Percentiles rank a stretch among this genome's conserved stretches.
Evolutionary conservation across 2,797 vertebrate species (phyloP).

Genomic region (Peromyscus attwateri): DNA sequence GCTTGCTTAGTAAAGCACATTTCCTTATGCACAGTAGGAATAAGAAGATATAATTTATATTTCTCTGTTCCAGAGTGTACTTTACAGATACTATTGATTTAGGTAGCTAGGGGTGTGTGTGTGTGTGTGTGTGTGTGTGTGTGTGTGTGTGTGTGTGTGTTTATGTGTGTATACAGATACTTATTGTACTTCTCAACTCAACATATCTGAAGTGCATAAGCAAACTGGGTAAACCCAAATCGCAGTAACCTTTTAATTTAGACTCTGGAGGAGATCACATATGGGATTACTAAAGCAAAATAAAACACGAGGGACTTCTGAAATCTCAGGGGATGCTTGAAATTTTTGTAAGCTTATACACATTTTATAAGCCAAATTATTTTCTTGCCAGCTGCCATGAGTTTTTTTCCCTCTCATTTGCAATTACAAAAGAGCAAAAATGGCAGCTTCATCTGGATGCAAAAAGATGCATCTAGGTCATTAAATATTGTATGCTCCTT

Average conservation of each 20-base stretch:
- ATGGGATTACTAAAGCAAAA: neutral
- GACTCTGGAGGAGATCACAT: neutral
- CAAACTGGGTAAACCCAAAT: neutral
- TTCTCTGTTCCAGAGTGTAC: neutral
- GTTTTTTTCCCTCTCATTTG: slow-evolving; percentile 13
- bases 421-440: slow-evolving; percentile 48
- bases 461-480: slow-evolving; percentile 74
- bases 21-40: slow-evolving; percentile 24
- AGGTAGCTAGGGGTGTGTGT: neutral
- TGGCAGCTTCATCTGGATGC: slow-evolving; percentile 55
- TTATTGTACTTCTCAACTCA: slow-evolving; percentile 19
- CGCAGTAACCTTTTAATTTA: neutral
- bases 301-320: neutral
- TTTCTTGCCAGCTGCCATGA: slow-evolving; percentile 54
- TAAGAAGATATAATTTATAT: neutral
- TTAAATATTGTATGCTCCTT: slow-evolving; percentile 64
- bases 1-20: slow-evolving; percentile 47
- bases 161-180: neutral
- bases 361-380: slow-evolving; percentile 59
- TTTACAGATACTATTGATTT: slow-evolving; percentile 55
- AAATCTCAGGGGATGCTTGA: neutral
- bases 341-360: slow-evolving; percentile 55
- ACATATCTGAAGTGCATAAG: slow-evolving; percentile 7
- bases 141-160: no score
- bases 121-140: neutral